These are phyloP conservation scores for Cabera pusaria DNA, from an alignment of 2,888 invertebrate species.

Conservation along the genomic window DNA sequence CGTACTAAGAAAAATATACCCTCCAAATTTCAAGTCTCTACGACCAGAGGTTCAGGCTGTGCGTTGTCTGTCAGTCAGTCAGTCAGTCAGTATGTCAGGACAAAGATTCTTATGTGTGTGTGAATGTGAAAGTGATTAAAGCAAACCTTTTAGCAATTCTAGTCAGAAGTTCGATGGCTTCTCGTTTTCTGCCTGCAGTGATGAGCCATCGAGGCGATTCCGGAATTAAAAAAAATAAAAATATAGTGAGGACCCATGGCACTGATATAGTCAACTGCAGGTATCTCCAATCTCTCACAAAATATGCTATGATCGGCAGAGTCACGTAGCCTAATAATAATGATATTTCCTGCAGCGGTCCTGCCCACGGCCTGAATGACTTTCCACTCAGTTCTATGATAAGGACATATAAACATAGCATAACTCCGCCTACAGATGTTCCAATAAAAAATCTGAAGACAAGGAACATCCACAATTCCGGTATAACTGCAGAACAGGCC, in stretches of 20 bases:
- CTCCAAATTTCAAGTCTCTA: no score
- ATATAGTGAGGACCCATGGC: slow-evolving; percentile 78
- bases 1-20: no score
- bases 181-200: slow-evolving; percentile 85
- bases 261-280: slow-evolving; percentile 82
- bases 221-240: slow-evolving; percentile 87
- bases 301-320: slow-evolving; percentile 83
- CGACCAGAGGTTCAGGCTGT: no score
- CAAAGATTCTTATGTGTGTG: no score
- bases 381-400: slow-evolving; percentile 85
- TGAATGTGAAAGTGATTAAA: no score
- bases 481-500: slow-evolving; percentile 76
- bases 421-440: slow-evolving; percentile 85
- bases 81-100: no score
- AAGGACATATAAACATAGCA: slow-evolving; percentile 86
- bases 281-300: slow-evolving; percentile 83
- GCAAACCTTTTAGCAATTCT: slow-evolving; percentile 83
- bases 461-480: slow-evolving; percentile 84
- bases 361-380: slow-evolving; percentile 77
- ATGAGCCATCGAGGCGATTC: slow-evolving; percentile 92
- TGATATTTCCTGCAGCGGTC: slow-evolving; percentile 80
- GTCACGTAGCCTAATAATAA: slow-evolving; percentile 81
- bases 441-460: slow-evolving; percentile 83
- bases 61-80: no score
- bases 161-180: slow-evolving; percentile 85